These are phyloP conservation scores for Conomelus anceps DNA, from an alignment of 2,888 invertebrate genomes.

Conservation along the genomic window DNA sequence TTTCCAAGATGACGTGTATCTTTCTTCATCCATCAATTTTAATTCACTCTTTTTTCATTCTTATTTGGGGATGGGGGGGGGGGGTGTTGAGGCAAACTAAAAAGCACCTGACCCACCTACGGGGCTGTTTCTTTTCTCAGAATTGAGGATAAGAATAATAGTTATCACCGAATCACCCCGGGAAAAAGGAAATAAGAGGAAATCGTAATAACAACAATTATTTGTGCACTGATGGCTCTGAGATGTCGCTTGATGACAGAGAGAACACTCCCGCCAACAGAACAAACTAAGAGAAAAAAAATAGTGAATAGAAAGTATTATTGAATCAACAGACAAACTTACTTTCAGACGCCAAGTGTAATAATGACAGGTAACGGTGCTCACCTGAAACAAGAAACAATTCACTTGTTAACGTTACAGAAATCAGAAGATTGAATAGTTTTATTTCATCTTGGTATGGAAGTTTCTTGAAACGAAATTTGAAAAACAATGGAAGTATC, in stretches of 20 bases:
- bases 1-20: constrained; percentile 23
- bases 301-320: not conserved
- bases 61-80: not conserved
- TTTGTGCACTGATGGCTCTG: not conserved
- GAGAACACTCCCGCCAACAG: not conserved
- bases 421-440: too few species aligned
- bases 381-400: not conserved
- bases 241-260: not conserved
- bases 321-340: not conserved
- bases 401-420: not conserved
- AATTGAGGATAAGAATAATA: not conserved
- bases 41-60: not conserved
- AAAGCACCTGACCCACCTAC: not conserved
- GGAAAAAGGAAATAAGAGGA: not conserved
- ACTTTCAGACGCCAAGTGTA: not conserved
- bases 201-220: not conserved
- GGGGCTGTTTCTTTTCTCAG: not conserved
- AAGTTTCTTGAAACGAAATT: too few species aligned
- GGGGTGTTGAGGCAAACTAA: not conserved
- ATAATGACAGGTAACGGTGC: not conserved
- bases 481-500: too few species aligned
- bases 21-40: constrained; percentile 11
- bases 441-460: too few species aligned
- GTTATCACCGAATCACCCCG: not conserved
- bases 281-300: not conserved